These are phyloP conservation scores for Eledone cirrhosa DNA, from an alignment of 2,888 invertebrate genomes.

Conservation along the genomic window DNA sequence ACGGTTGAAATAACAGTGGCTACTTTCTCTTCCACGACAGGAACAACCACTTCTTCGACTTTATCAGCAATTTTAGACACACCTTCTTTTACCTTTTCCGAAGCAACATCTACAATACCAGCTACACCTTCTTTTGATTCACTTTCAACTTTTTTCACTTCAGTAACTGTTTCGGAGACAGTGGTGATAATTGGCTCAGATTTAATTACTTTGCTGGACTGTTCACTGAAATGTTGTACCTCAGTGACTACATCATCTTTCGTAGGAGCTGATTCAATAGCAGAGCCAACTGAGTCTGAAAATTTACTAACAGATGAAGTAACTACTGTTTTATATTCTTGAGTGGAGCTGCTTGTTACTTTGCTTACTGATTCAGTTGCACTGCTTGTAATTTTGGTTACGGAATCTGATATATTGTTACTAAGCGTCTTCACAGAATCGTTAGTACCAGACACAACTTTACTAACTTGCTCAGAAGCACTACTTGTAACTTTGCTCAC, in stretches of 20 bases:
- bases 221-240: background rate
- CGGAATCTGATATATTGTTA: background rate
- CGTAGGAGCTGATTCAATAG: constrained; percentile 4
- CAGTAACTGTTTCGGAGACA: background rate
- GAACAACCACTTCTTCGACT: background rate
- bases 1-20: background rate
- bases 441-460: background rate
- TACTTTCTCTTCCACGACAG: constrained; percentile 7
- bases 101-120: background rate
- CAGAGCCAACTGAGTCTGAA: background rate
- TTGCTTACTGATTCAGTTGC: constrained; percentile 22
- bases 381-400: constrained; percentile 15
- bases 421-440: background rate
- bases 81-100: constrained; percentile 9
- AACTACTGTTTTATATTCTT: constrained; percentile 6
- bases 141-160: background rate
- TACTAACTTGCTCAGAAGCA: constrained; percentile 14
- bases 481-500: constrained; percentile 22
- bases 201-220: constrained; percentile 8
- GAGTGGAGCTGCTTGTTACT: background rate
- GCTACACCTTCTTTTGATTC: background rate
- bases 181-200: background rate
- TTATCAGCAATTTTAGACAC: background rate
- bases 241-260: constrained; percentile 24
- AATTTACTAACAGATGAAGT: constrained; percentile 17